Evolutionary conservation across 2,888 invertebrate species (phyloP), one percentile per base, ranked within the genome.

Genomic region (Acleris sparsana): DNA sequence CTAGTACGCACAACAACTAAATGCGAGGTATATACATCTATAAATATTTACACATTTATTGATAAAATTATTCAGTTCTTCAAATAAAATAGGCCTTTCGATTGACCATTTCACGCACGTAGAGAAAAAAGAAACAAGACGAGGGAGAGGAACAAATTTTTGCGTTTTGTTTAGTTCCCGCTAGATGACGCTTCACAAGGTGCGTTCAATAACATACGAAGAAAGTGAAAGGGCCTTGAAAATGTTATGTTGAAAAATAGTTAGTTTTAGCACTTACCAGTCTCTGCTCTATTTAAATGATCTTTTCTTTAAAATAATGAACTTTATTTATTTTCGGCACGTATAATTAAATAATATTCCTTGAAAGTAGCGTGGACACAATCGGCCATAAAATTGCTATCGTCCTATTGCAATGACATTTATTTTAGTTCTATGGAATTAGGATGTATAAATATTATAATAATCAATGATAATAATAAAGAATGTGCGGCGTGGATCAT

Each of bases 51-150:
- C 76, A 71, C 74, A 76, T 78, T 75, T 77, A 80, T 72, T 77
- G 80, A 73, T 72, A 71, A 79, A 75, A 71, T 71, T 70, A 72
- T 67, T 72, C 75, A 77, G 75, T 77, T 78, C 73, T 79, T 72
- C 73, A 78, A 82, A 80, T 80, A 67, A 69, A 76, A 74, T 82
- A 84, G 77, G 80, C 78, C 80, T 76, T 80, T 80, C 79, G 74
- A 77, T 75, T 77, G 79, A 80, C 74, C 83, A 84, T 85, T 84
- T 81, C 82, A 80, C 77, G 77, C 79, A 80, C 77, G 80, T 81
- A 80, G 71, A 75, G 78, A 75, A 76, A 86, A 86, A 85, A 86
- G 85, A 87, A 85, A 85, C 82, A 84, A 82, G 80, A 79, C 82
- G 79, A 73, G 75, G 72, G 76, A 79, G 77, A 81, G 72, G 79